phyloP scores from a whole-genome alignment of 1,140 invertebrate species.

The Colletes gigas region DNA sequence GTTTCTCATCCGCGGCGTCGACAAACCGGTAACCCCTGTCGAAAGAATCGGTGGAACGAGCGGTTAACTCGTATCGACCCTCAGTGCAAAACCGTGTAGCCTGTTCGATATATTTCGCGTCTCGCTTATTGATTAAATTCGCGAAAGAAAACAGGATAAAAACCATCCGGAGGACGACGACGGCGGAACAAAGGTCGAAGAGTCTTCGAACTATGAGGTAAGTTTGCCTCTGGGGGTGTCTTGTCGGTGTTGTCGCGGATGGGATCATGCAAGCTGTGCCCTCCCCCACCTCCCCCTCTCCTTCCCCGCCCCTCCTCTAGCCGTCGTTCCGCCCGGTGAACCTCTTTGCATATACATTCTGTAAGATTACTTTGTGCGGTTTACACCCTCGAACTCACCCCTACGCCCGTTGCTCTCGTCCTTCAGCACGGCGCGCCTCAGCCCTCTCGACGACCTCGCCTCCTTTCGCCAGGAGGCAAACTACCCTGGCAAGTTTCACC shows the following conservation, averaged over 20 bases:
- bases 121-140: constrained; percentile 15
- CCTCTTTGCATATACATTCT: constrained; percentile 82
- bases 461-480: constrained; percentile 73
- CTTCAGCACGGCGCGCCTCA: constrained; percentile 58
- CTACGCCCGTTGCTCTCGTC: constrained; percentile 39
- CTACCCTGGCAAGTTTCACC: constrained; percentile 73
- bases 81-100: not conserved
- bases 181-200: constrained; percentile 51
- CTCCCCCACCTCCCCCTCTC: constrained; percentile 48
- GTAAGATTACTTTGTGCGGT: constrained; percentile 82
- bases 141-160: not conserved
- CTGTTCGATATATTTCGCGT: not conserved
- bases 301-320: constrained; percentile 21
- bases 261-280: constrained; percentile 80
- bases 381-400: constrained; percentile 74
- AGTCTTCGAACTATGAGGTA: constrained; percentile 60
- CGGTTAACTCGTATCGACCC: not conserved
- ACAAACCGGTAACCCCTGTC: too few species aligned
- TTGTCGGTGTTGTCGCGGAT: constrained; percentile 77
- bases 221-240: constrained; percentile 70
- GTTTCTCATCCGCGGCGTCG: too few species aligned
- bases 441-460: constrained; percentile 56
- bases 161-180: constrained; percentile 21
- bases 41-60: not conserved
- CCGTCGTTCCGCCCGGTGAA: constrained; percentile 67